Base-by-base conservation (phyloP, 2,113 vertebrate genomes). In the Strix aluco region DNA sequence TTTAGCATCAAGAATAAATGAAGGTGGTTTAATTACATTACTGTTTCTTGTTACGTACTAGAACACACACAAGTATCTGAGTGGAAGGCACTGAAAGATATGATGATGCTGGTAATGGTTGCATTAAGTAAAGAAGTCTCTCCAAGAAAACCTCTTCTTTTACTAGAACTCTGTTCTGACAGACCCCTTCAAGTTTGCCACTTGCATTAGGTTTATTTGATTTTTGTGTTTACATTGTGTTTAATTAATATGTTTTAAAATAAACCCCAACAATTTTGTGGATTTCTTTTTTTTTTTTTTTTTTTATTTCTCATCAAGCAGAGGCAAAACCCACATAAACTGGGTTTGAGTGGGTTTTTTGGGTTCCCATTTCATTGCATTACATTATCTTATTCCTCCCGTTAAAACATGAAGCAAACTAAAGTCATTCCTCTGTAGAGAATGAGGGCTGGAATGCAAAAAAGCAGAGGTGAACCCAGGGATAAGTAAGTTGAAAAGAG, bases 21-120 rank as follows among this genome's bases (percentile, higher is more conserved):
- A 55, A 72, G 18, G 1, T 61, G 11, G 30, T 83, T 74, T 73
- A 70, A 90, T 70, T 74, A 11, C 10, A 9, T 44, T 81, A 13
- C 8, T 67, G 9, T 81, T 62, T 72, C 19, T 66, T 1, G 0
- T 61, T 85, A 26, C 3, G 0, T 30, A 67, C 4, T 6, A 40
- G 19, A 6, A 80, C 21, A 66, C 15, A 32, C 11, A 52, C 3
- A 74, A 34, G 13, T 54, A 26, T 58, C 40, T 36, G 26, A 62
- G 32, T 42, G 38, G 20, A 71, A 92, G 8, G 21, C 29, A 40
- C 18, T 54, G 34, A 38, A 88, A 81, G 18, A 58, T n/a, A 55
- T 65, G 13, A 62, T 27, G 30, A 8, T 49, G 11, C 8, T 67
- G 20, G 12, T 57, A 66, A 40, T 14, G 20, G 6, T 34, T 38